Base-by-base conservation (phyloP, 2,113 vertebrate species). In the Apteryx mantelli region DNA sequence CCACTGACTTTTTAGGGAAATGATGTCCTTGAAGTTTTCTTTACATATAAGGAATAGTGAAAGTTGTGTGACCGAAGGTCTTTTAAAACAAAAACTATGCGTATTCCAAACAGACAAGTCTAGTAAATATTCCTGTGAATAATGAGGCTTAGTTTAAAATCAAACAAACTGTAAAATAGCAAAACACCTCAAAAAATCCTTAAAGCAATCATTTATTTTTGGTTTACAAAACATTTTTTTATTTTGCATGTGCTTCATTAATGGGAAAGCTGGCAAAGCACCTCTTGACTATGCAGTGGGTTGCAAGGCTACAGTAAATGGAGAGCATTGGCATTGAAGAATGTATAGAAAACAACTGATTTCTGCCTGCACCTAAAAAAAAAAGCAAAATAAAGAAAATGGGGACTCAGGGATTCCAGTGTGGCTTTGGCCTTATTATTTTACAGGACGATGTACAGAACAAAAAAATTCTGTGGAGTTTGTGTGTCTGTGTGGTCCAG, bases 401-500 rank as follows among this genome's bases (percentile, higher is more conserved):
- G 34, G 53, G 25, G n/a, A 96, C 6, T 80, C 65, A 48, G 24
- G 87, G 66, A 80, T 80, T 80, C 85, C 0, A 0, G 13, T 66
- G 34, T 81, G 64, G 63, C 64, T 93, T 93, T 93, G 53, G 58
- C 15, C 36, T 89, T 82, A 48, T 71, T 93, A 64, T 83, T 96
- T 96, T 94, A 90, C 30, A 74, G 50, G 18, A 26, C 52, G 78
- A 85, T 77, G 19, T 76, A 69, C 70, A 83, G 82, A 86, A 89
- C 15, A 86, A 88, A 89, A 93, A 64, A 60, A 48, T 7, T 78
- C 52, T 58, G 14, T 26, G 21, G n/a, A 65, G 58, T 32, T 80
- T 84, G n/a, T 70, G 13, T 80, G 36, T 90, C 79, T 94, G 85
- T 94, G 96, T 96, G 90, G 89, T 96, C 93, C 58, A 74, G 34